Base-by-base conservation (phyloP, 2,113 vertebrate genomes). In the Melanerpes aurifrons region DNA sequence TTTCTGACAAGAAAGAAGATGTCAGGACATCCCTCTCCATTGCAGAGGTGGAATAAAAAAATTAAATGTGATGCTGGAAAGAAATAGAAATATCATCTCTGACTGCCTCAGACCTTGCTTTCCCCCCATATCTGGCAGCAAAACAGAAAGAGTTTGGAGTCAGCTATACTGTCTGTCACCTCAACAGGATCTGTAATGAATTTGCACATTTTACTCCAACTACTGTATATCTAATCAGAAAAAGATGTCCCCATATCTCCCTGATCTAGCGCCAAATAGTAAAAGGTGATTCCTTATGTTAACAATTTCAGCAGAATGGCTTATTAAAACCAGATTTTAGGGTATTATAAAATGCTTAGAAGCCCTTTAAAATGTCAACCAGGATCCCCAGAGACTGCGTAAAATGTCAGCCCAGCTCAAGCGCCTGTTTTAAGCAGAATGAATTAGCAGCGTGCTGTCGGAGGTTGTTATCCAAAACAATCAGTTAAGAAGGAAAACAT, bases 361-460 rank as follows among this genome's bases (percentile, higher is more conserved):
- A 99, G 98, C 99, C 99, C 98, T 99, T 99, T 99, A 99, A 99
- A 99, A 99, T 99, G 99, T 99, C 99, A 99, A 98, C 98, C 96
- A 98, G 97, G 97, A 98, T 99, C 98, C 98, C 98, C 95, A 98
- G 98, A 99, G 99, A 99, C 98, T 94, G 98, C 96, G 95, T 98
- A 98, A 99, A 99, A 99, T 99, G 99, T 99, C 99, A 99, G 98
- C 97, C 98, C 96, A 97, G 98, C 98, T 98, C 96, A 98, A 98
- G 98, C 96, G 98, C 98, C 98, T 98, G 98, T 99, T 99, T 99
- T 99, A 99, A 98, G 98, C 98, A 98, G 98, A 99, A 99, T 97
- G 98, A 99, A 99, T 99, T 98, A 99, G 98, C 98, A 97, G 98
- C 97, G 98, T 98, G 98, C 98, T 98, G 98, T 98, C 96, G 87